These are phyloP conservation scores for Verasper variegatus DNA, from an alignment of 2,113 vertebrate genomes.

Conservation along the genomic window DNA sequence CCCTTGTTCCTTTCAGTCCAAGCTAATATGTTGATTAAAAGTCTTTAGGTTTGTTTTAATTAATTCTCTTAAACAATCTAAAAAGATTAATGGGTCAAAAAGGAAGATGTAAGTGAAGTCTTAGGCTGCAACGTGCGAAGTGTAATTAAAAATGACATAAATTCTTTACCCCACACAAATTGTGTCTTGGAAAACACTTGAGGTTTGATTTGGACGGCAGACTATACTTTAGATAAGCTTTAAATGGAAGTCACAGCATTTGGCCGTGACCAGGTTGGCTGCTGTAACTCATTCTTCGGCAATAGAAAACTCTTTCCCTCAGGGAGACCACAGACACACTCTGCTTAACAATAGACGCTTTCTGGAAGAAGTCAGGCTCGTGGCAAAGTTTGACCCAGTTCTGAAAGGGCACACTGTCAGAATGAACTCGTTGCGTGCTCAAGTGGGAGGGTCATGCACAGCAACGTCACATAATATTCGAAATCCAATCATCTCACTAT, in stretches of 20 bases:
- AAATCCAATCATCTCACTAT: neutral
- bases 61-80: too few relatives aligned
- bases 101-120: neutral
- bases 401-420: conserved; percentile 40
- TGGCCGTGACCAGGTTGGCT: conserved; percentile 17
- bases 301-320: conserved; percentile 27
- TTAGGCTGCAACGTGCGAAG: neutral
- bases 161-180: neutral
- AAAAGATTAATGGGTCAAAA: too few relatives aligned
- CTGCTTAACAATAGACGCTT: conserved; percentile 32
- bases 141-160: neutral
- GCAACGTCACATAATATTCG: neutral
- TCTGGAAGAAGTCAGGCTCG: conserved; percentile 39
- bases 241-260: conserved; percentile 28
- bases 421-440: conserved; percentile 11
- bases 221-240: neutral
- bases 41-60: too few relatives aligned
- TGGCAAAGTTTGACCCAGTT: conserved; percentile 57
- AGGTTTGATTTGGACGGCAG: neutral
- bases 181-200: neutral
- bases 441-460: conserved; percentile 9
- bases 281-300: conserved; percentile 27
- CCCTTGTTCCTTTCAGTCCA: too few relatives aligned
- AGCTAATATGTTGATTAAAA: too few relatives aligned
- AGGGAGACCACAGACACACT: conserved; percentile 17